Base-by-base conservation (phyloP, 2,797 vertebrate species). In the Selene dorsalis region DNA sequence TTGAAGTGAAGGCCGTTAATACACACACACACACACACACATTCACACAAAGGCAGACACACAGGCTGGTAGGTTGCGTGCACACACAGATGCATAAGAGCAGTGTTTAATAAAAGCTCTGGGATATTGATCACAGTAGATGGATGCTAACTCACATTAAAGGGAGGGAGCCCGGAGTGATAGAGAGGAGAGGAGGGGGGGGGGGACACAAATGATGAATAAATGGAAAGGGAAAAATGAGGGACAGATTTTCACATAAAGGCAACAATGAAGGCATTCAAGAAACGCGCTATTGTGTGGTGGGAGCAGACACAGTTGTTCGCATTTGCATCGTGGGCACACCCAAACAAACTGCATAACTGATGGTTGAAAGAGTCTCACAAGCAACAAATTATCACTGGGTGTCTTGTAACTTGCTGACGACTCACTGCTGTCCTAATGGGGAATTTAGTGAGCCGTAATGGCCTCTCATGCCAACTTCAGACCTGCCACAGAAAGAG, bases 101-200 rank as follows among this genome's bases (percentile, higher is more conserved):
- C 83, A 79, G 77, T 91, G 84, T 92, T 93, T 94, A 92, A 94
- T 93, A 91, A 94, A 93, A 93, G 92, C 88, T 68, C 45, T 20
- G 74, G 79, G 79, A 83, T 94, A 94, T 94, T 89, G 93, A 94
- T 94, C 83, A 82, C 75, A 84, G 79, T 71, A 90, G 88, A 90
- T 88, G 88, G 92, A 91, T 83, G 78, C 91, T 93, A 87, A 89
- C 82, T 89, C 82, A 85, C 79, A 92, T 84, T 85, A 89, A 85
- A 88, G 83, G 64, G 82, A 77, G 69, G 56, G 35, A 75, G 73
- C 39, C 56, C 17, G 82, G 73, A 75, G 74, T 74, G 66, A 82
- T 73, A 16, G 76, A 83, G 64, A 59, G 66, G 80, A 24, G 35
- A 59, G 43, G 47, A 62, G 70, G 80, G 66, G 64, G 74, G 45